Evolutionary conservation across 1,140 invertebrate species (phyloP).

Genomic region (Adoxophyes honmai): DNA sequence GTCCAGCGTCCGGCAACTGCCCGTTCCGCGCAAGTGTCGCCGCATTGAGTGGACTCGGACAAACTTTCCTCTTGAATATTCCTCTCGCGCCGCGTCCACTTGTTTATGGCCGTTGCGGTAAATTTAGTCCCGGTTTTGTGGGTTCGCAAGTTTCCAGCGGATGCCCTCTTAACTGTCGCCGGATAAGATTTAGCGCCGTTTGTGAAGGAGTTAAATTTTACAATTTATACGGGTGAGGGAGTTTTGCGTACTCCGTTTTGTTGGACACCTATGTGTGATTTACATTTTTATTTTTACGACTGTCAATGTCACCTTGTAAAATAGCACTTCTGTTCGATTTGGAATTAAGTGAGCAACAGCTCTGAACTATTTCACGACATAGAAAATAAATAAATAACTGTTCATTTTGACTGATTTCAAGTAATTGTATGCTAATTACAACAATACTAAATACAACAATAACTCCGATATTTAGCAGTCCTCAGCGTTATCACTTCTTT

Average conservation of each 20-base stretch:
- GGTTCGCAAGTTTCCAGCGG: slow-evolving; percentile 42
- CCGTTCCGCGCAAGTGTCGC: slow-evolving; percentile 63
- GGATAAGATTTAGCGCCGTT: slow-evolving; percentile 40
- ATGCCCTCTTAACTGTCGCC: slow-evolving; percentile 41
- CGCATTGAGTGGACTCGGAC: slow-evolving; percentile 40
- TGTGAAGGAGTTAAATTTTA: slow-evolving; percentile 28
- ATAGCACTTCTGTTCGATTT: too few relatives aligned
- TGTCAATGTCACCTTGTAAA: too few relatives aligned
- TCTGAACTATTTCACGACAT: too few relatives aligned
- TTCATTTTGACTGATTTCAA: too few relatives aligned
- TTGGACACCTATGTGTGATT: too few relatives aligned
- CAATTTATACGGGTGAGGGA: slow-evolving; percentile 5
- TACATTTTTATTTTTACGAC: too few relatives aligned
- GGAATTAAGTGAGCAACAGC: too few relatives aligned
- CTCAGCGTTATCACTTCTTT: too few relatives aligned
- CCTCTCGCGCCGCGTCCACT: slow-evolving; percentile 36
- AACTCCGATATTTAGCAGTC: too few relatives aligned
- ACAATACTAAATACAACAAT: too few relatives aligned
- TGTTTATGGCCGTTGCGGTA: slow-evolving; percentile 55
- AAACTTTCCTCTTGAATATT: slow-evolving; percentile 70
- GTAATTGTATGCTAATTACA: too few relatives aligned
- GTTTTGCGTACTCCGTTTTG: neutral
- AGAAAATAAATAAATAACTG: too few relatives aligned
- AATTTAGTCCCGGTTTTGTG: slow-evolving; percentile 50
- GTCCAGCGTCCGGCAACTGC: slow-evolving; percentile 46